Evolutionary conservation across 1,140 invertebrate species (phyloP).

Genomic region (Sitobion miscanthi): DNA sequence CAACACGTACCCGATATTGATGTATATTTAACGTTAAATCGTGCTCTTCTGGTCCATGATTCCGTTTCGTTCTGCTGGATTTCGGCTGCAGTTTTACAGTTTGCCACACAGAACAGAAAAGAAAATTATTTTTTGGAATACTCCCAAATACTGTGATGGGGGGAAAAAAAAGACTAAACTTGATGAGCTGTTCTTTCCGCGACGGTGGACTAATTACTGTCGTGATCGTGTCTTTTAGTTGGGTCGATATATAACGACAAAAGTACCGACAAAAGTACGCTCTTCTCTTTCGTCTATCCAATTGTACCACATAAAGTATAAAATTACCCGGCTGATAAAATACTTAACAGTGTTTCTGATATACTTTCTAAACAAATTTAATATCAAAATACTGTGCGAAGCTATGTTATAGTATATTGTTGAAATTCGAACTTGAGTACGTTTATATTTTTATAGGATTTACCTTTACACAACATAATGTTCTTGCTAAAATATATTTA

Average conservation of each 20-base stretch:
- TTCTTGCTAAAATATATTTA: neutral
- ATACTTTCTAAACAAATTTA: neutral
- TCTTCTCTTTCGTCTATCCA: neutral
- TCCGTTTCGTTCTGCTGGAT: neutral
- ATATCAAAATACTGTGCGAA: neutral
- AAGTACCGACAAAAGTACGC: neutral
- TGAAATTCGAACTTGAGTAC: neutral
- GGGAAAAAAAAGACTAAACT: neutral
- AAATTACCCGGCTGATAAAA: neutral
- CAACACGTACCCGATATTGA: neutral
- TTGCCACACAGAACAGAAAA: neutral
- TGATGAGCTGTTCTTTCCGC: constrained; percentile 13
- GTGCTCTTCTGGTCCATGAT: neutral
- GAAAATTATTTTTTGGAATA: neutral
- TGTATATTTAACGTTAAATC: neutral
- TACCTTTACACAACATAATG: neutral
- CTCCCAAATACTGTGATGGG: neutral
- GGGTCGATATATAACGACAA: neutral
- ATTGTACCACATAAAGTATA: neutral
- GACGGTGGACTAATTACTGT: constrained; percentile 13
- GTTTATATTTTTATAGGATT: neutral
- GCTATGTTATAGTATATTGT: neutral
- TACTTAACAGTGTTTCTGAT: neutral
- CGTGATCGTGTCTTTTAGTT: constrained; percentile 9
- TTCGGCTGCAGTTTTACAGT: neutral